Conservation (phyloP, 2,797 vertebrate species). For the Todus mexicanus region DNA sequence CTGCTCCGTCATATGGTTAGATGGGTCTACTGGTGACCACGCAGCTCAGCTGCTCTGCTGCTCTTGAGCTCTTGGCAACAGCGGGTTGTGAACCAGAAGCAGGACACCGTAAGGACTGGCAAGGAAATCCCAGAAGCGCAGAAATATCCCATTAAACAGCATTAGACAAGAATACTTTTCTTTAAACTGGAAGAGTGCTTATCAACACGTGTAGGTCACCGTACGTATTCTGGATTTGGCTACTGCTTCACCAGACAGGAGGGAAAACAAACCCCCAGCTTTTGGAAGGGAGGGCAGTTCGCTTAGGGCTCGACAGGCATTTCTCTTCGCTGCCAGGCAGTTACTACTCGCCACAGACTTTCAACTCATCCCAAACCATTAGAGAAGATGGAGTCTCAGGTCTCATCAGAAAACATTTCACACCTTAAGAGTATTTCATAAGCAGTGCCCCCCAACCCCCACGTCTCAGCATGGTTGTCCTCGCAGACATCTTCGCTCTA, state of each 20-base stretch:
- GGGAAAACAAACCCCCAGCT: neutral
- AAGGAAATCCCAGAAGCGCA: constrained; percentile 23
- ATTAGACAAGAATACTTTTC: neutral
- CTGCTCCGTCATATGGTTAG: neutral
- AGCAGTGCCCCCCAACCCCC: constrained; percentile 37
- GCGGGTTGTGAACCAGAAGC: neutral
- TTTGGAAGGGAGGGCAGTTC: neutral
- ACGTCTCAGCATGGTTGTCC: neutral
- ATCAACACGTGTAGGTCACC: neutral
- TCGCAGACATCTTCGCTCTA: constrained; percentile 42
- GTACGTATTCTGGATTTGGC: neutral
- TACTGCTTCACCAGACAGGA: neutral
- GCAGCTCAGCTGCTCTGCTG: constrained; percentile 24
- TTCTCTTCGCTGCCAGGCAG: neutral
- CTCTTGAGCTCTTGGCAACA: neutral
- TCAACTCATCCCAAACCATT: constrained; percentile 9
- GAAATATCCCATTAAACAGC: constrained; percentile 20
- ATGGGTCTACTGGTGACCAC: neutral
- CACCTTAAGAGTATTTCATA: neutral
- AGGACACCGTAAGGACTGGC: neutral
- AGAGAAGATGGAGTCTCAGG: constrained; percentile 7
- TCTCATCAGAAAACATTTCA: constrained; percentile 33
- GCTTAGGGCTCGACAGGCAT: neutral
- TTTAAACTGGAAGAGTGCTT: neutral
- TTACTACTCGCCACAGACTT: neutral